Evolutionary conservation across 2,113 vertebrate genomes (phyloP).

Genomic region (Etheostoma spectabile): DNA sequence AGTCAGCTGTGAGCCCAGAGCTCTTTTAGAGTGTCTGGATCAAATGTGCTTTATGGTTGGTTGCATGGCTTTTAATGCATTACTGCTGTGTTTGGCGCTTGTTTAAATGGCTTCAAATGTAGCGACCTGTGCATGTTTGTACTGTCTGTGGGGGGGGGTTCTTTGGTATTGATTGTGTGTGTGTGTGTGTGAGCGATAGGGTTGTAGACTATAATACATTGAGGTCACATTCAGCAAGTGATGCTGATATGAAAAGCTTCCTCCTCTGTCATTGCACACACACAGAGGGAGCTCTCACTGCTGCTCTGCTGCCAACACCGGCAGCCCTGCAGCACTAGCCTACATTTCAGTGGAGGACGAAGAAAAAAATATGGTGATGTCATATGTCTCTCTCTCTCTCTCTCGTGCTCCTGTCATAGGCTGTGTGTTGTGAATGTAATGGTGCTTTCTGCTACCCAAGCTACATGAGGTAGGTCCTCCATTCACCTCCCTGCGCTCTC

Average conservation of each 20-base stretch:
- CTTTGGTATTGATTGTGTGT: neutral
- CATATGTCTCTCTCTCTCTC: conserved; percentile 60
- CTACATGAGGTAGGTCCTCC: conserved; percentile 72
- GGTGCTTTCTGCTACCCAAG: conserved; percentile 55
- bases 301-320: conserved; percentile 38
- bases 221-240: conserved; percentile 15
- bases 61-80: neutral
- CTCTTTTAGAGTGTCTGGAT: neutral
- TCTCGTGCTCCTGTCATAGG: conserved; percentile 33
- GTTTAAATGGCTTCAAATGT: too few relatives aligned
- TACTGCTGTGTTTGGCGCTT: too few relatives aligned
- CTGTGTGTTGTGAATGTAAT: conserved; percentile 62
- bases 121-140: too few relatives aligned
- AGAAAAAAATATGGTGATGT: conserved; percentile 72
- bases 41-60: neutral
- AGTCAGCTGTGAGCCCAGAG: neutral
- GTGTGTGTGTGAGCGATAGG: neutral
- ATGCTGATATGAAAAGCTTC: neutral
- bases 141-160: too few relatives aligned
- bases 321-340: conserved; percentile 60
- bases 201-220: neutral
- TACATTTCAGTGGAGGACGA: conserved; percentile 63
- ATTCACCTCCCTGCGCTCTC: conserved; percentile 13
- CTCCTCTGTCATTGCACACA: conserved; percentile 3
- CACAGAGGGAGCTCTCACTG: conserved; percentile 38